Conservation (phyloP, 2,797 vertebrate species). For the Myiotriccus ornatus region DNA sequence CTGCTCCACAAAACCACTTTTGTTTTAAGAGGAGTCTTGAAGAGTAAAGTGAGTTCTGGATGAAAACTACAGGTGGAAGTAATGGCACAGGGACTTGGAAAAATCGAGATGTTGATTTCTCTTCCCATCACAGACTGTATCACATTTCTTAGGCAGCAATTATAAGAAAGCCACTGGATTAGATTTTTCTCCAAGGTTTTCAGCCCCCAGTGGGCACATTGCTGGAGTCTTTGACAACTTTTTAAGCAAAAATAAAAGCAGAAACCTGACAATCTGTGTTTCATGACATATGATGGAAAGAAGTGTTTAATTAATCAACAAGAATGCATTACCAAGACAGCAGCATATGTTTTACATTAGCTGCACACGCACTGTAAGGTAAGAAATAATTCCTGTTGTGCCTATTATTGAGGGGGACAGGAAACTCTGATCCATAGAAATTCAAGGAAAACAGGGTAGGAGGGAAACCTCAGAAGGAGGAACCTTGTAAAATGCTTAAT, state of each 20-base stretch:
- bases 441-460: background rate
- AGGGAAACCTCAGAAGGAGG: background rate
- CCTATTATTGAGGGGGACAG: background rate
- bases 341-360: constrained; percentile 48
- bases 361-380: constrained; percentile 23
- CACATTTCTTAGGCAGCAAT: background rate
- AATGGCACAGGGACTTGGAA: background rate
- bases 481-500: background rate
- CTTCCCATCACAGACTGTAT: background rate
- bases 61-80: background rate
- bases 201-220: background rate
- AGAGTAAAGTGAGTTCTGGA: background rate
- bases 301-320: constrained; percentile 47
- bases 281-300: constrained; percentile 15
- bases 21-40: background rate
- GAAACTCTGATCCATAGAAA: background rate
- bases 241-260: constrained; percentile 24
- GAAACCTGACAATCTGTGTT: constrained; percentile 22
- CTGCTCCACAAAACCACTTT: background rate
- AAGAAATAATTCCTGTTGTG: background rate
- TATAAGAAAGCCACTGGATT: background rate
- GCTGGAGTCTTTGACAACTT: background rate
- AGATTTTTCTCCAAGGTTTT: background rate
- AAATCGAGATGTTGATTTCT: background rate
- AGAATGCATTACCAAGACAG: constrained; percentile 26